These are phyloP conservation scores for Plagodis dolabraria DNA, from an alignment of 2,888 invertebrate genomes.

Conservation along the genomic window DNA sequence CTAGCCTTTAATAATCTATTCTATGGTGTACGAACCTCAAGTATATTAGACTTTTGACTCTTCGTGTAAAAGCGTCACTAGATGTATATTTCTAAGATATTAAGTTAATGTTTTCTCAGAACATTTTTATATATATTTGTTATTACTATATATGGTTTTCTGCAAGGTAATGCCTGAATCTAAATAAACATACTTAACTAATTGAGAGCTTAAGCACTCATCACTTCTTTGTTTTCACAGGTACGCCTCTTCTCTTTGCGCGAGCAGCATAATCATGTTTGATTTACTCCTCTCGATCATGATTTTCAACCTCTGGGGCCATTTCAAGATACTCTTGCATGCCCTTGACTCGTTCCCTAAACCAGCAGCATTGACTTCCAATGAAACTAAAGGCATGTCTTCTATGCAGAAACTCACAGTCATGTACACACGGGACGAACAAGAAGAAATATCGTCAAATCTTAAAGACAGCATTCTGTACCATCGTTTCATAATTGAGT, in stretches of 20 bases:
- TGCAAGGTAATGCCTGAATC: too few relatives aligned
- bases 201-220: not conserved
- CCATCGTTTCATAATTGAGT: slow-evolving; percentile 35
- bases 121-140: too few relatives aligned
- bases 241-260: slow-evolving; percentile 31
- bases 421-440: slow-evolving; percentile 32
- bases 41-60: too few relatives aligned
- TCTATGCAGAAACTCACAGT: not conserved
- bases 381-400: not conserved
- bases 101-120: too few relatives aligned
- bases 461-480: slow-evolving; percentile 37
- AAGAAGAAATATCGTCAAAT: slow-evolving; percentile 12
- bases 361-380: slow-evolving; percentile 19
- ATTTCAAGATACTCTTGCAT: slow-evolving; percentile 42
- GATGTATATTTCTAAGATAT: too few relatives aligned
- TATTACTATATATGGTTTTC: too few relatives aligned
- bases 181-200: too few relatives aligned
- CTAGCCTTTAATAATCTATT: too few relatives aligned
- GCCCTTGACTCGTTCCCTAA: slow-evolving; percentile 34
- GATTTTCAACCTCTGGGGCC: slow-evolving; percentile 44
- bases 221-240: slow-evolving; percentile 11
- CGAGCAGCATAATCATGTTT: slow-evolving; percentile 30
- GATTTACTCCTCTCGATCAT: slow-evolving; percentile 41
- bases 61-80: too few relatives aligned
- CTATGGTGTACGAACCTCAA: too few relatives aligned